phyloP scores from a whole-genome alignment of 1,140 invertebrate species.

The Drosophila insularis region DNA sequence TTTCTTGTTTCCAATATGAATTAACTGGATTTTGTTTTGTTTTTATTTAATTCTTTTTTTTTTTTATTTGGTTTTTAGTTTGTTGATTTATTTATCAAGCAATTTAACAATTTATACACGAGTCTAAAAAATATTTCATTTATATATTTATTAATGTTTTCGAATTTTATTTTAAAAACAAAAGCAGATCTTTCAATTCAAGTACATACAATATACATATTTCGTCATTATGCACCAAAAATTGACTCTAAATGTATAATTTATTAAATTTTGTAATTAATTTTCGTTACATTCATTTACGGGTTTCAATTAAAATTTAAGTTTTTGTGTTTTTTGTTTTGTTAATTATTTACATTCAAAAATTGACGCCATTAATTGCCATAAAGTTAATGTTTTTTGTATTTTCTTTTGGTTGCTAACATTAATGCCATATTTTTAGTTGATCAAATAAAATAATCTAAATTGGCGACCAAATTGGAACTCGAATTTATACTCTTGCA shows the following conservation, averaged over 20 bases:
- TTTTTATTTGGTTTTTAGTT: background rate
- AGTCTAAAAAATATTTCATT: slow-evolving; percentile 31
- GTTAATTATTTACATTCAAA: slow-evolving; percentile 68
- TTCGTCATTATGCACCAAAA: slow-evolving; percentile 41
- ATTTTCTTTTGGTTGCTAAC: slow-evolving; percentile 25
- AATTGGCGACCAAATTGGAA: background rate
- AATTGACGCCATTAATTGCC: slow-evolving; percentile 77
- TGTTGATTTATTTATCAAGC: background rate
- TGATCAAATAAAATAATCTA: background rate
- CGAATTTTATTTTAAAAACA: background rate
- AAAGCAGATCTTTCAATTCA: background rate
- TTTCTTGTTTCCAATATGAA: background rate
- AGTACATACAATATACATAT: background rate
- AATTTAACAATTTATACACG: slow-evolving; percentile 41
- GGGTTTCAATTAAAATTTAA: slow-evolving; percentile 11
- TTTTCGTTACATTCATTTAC: slow-evolving; percentile 13
- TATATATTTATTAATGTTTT: slow-evolving; percentile 13
- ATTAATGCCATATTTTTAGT: slow-evolving; percentile 1
- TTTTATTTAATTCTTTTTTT: background rate
- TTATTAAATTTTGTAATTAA: slow-evolving; percentile 40
- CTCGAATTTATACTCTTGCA: background rate
- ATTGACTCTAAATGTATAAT: slow-evolving; percentile 60
- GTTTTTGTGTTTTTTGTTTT: background rate
- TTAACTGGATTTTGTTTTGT: background rate
- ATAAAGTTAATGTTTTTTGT: slow-evolving; percentile 31